Conservation (phyloP, 2,888 invertebrate genomes). For the Azorinus chamasolen region DNA sequence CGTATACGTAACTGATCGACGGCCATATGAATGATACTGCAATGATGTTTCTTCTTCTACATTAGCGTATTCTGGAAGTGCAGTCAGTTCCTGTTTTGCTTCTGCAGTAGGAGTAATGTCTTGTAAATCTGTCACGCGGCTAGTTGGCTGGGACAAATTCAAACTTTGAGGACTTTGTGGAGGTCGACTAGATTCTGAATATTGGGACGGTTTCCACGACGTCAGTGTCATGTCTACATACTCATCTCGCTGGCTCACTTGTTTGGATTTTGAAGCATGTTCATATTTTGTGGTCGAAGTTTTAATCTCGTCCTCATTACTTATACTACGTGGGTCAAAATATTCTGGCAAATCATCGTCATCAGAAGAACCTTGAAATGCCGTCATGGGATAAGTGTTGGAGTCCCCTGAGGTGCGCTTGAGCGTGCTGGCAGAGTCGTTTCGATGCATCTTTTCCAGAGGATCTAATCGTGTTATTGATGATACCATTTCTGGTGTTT, state of each 20-base stretch:
- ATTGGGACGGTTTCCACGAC: background rate
- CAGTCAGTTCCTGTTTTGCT: constrained; percentile 40
- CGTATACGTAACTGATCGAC: constrained; percentile 67
- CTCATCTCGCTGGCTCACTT: constrained; percentile 17
- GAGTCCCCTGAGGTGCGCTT: constrained; percentile 53
- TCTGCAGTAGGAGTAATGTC: constrained; percentile 68
- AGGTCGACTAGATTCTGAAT: background rate
- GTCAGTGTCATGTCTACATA: constrained; percentile 3
- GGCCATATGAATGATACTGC: constrained; percentile 53
- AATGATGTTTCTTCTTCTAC: constrained; percentile 38
- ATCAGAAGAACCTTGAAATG: constrained; percentile 30
- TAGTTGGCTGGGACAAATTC: constrained; percentile 15
- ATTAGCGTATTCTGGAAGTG: constrained; percentile 45
- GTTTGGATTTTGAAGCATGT: constrained; percentile 27
- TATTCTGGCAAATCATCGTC: constrained; percentile 57
- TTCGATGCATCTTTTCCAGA: constrained; percentile 9
- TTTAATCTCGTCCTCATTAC: constrained; percentile 64
- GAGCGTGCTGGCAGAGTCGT: constrained; percentile 42
- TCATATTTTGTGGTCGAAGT: constrained; percentile 62
- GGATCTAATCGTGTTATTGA: background rate
- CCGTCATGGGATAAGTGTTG: constrained; percentile 14
- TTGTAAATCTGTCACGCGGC: constrained; percentile 61
- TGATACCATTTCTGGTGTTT: background rate
- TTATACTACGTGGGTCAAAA: constrained; percentile 55
- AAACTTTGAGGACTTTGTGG: constrained; percentile 17